These are phyloP conservation scores for Cyphomyrmex costatus DNA, from an alignment of 1,140 invertebrate species.

Conservation along the genomic window DNA sequence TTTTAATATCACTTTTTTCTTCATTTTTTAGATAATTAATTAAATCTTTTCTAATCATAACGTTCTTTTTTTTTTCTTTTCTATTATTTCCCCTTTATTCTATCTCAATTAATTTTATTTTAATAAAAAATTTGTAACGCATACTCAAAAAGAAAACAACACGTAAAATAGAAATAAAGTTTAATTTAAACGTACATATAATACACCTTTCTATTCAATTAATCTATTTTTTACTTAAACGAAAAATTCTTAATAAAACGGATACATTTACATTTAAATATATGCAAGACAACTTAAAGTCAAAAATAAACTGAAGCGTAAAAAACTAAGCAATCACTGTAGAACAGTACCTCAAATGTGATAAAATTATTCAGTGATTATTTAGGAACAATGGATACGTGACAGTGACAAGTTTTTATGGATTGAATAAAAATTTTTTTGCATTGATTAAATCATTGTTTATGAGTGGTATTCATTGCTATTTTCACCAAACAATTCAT, in stretches of 20 bases:
- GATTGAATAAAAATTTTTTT: neutral
- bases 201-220: neutral
- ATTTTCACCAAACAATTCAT: conserved; percentile 12
- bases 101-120: neutral
- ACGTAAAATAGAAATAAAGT: neutral
- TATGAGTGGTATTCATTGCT: neutral
- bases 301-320: neutral
- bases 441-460: neutral
- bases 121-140: neutral
- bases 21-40: neutral
- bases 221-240: neutral
- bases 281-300: neutral
- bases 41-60: neutral
- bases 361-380: conserved; percentile 6
- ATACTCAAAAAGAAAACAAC: neutral
- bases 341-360: neutral
- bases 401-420: neutral
- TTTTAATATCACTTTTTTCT: neutral
- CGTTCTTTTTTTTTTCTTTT: neutral
- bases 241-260: neutral
- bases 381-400: neutral
- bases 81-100: neutral
- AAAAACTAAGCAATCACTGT: neutral
- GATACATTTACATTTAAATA: neutral
- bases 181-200: neutral